Percentiles rank a stretch among this genome's conserved stretches.
Evolutionary conservation across 2,797 vertebrate genomes (phyloP).

Genomic region (Peromyscus eremicus): DNA sequence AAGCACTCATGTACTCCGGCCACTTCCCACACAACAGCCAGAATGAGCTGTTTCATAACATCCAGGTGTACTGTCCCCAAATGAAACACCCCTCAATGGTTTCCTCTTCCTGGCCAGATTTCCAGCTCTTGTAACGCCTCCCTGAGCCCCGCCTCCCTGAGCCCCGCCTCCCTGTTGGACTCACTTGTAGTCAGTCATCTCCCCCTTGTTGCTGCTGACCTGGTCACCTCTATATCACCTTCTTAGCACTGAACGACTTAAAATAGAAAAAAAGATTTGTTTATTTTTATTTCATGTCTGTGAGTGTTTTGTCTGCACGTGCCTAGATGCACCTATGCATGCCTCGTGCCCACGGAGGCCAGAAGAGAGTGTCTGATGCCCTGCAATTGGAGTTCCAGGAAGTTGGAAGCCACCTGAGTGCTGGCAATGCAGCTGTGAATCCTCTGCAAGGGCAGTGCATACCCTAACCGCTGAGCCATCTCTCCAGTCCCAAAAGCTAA

Average conservation of each 20-base stretch:
- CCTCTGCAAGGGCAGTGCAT: background rate
- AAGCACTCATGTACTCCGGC: too few relatives aligned
- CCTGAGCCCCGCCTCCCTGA: background rate
- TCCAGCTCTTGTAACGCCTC: background rate
- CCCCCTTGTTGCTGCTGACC: background rate
- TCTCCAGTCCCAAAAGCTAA: background rate
- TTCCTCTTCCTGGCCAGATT: background rate
- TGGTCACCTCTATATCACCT: background rate
- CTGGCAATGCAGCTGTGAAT: background rate
- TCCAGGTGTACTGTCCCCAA: background rate
- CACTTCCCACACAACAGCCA: background rate
- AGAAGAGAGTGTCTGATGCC: background rate
- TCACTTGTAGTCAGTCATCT: background rate
- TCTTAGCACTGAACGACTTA: background rate
- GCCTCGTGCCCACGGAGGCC: background rate
- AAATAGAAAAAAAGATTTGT: background rate
- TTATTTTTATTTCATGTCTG: background rate
- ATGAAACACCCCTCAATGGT: background rate
- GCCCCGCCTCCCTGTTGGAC: background rate
- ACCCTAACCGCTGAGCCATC: background rate
- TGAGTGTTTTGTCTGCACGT: background rate
- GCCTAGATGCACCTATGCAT: background rate
- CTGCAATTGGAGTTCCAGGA: background rate
- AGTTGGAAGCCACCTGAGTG: background rate
- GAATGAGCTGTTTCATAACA: background rate